These are phyloP conservation scores for Thunnus thynnus DNA, from an alignment of 2,113 vertebrate genomes.

Conservation along the genomic window DNA sequence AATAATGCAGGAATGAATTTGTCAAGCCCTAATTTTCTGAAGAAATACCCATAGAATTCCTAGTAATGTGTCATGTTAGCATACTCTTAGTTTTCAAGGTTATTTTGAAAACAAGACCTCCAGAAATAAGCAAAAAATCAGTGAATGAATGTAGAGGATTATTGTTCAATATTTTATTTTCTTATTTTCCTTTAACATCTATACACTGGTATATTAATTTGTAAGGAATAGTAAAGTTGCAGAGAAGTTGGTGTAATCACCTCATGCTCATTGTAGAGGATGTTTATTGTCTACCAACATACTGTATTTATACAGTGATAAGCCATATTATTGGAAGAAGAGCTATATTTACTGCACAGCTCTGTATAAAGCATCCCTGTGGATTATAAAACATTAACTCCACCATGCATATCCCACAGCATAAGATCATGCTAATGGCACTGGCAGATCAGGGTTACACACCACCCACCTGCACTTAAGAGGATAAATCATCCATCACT, in stretches of 20 bases:
- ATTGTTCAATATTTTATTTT: not conserved
- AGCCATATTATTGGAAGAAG: constrained; percentile 43
- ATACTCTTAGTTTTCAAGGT: not conserved
- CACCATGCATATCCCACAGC: constrained; percentile 54
- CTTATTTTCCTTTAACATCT: not conserved
- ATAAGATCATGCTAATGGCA: constrained; percentile 69
- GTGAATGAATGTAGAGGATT: not conserved
- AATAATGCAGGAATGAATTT: too few relatives aligned
- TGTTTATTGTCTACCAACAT: constrained; percentile 27
- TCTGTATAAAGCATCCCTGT: constrained; percentile 61
- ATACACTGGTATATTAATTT: not conserved
- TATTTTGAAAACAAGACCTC: too few relatives aligned
- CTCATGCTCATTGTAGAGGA: not conserved
- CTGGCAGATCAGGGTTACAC: constrained; percentile 64
- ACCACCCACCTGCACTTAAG: constrained; percentile 68
- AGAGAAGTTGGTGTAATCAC: constrained; percentile 13
- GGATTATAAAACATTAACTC: constrained; percentile 64
- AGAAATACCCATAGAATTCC: not conserved
- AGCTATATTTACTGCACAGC: constrained; percentile 67
- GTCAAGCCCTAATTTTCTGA: not conserved
- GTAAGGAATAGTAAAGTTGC: not conserved
- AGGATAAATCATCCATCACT: constrained; percentile 74
- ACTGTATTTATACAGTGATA: constrained; percentile 34
- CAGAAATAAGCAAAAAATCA: not conserved
- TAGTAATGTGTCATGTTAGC: not conserved